Percentiles rank a stretch among this genome's conserved stretches.
phyloP scores from a whole-genome alignment of 2,888 invertebrate genomes.

The Hartigia nigra region DNA sequence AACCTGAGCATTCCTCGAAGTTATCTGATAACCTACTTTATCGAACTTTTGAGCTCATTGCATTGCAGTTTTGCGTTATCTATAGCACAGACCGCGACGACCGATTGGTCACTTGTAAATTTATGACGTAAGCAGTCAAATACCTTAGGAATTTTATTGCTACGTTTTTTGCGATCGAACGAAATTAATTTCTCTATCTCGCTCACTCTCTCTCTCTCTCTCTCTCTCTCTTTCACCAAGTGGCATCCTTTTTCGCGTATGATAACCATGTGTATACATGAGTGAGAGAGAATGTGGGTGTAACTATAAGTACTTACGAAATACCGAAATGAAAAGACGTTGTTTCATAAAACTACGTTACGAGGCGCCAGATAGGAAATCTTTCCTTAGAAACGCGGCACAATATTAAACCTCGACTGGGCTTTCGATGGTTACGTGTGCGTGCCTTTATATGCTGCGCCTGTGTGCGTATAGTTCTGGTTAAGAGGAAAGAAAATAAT shows the following conservation, averaged over 20 bases:
- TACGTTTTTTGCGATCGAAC: not conserved
- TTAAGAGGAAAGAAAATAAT: not conserved
- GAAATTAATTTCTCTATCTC: not conserved
- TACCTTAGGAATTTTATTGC: not conserved
- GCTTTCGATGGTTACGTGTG: not conserved
- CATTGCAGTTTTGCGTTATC: not conserved
- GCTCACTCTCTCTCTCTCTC: not conserved
- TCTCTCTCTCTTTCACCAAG: too few relatives aligned
- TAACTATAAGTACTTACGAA: not conserved
- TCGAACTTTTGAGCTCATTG: not conserved
- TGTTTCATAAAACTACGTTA: constrained; percentile 1
- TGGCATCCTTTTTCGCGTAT: not conserved
- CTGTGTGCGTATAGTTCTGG: not conserved
- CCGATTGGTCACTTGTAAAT: not conserved
- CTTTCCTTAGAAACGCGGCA: not conserved
- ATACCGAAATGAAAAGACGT: not conserved
- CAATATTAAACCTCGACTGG: constrained; percentile 2
- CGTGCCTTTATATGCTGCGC: not conserved
- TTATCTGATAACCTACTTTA: not conserved
- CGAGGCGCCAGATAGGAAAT: constrained; percentile 2
- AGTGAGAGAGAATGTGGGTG: not conserved
- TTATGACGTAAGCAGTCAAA: not conserved
- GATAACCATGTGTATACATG: not conserved
- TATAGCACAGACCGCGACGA: not conserved
- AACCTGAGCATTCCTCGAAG: not conserved